Base-by-base conservation (phyloP, 1,140 invertebrate genomes). In the Thaumetopoea pityocampa region DNA sequence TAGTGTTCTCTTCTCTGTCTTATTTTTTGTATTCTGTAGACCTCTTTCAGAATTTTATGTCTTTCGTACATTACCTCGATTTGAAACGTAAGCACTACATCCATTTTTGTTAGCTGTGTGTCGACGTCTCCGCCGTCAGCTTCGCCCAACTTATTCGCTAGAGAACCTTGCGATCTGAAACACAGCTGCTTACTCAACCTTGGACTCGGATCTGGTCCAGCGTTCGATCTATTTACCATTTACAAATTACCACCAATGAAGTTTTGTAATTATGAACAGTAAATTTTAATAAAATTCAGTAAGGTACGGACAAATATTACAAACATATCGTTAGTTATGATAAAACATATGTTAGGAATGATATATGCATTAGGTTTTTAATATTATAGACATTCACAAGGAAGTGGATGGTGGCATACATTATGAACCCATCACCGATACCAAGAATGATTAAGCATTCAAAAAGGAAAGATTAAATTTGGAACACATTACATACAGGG, bases 11-110 rank as follows among this genome's bases (percentile, higher is more conserved):
- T n/a, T n/a, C n/a, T n/a, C n/a, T n/a, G n/a, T n/a, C n/a, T n/a
- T n/a, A n/a, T n/a, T n/a, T 11, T 19, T 42, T 29, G 18, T 16
- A 50, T 36, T 22, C 19, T 24, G 20, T 48, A 33, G 35, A 22
- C 19, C n/a, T n/a, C n/a, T n/a, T n/a, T n/a, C n/a, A n/a, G n/a
- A n/a, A n/a, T n/a, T n/a, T n/a, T n/a, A n/a, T 5, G 22, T 26
- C 24, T 8, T 15, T 26, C 23, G 22, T 48, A 51, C 30, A 85
- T 88, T 86, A 98, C 96, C 91, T 99, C 97, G 42, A 99, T 88
- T 74, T 96, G 94, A 87, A 99, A 99, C 26, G 94, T 96, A 47
- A 99, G 89, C 33, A 98, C 96, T 50, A 99, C 96, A 89, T 99
- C 97, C 87, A 97, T 91, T 89, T 99, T 99, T 32, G 94, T 96